phyloP scores from a whole-genome alignment of 2,888 invertebrate genomes.

The Epinotia bilunana region DNA sequence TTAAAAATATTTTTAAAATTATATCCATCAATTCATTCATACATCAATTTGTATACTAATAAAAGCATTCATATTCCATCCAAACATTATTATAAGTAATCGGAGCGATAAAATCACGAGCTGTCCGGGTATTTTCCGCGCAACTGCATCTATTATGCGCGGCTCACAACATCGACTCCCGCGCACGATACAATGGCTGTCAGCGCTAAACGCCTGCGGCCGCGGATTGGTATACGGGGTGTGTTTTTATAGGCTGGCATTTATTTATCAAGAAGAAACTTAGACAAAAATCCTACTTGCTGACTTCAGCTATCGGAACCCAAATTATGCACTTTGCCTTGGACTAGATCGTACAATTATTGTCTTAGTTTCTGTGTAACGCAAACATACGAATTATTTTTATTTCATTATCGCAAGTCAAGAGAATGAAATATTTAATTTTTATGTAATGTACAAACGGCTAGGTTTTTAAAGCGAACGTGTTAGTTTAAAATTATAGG shows the following conservation, averaged over 20 bases:
- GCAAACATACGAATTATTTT: too few relatives aligned
- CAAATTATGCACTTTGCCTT: too few relatives aligned
- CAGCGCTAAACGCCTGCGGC: constrained; percentile 78
- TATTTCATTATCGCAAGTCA: too few relatives aligned
- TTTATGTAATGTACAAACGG: too few relatives aligned
- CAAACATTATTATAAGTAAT: constrained; percentile 58
- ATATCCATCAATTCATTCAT: background rate
- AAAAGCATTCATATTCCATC: constrained; percentile 42
- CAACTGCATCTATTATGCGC: constrained; percentile 78
- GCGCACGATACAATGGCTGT: constrained; percentile 72
- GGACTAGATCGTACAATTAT: too few relatives aligned
- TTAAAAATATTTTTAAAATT: background rate
- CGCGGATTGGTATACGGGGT: constrained; percentile 65
- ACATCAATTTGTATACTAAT: background rate
- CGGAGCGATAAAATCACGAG: constrained; percentile 61
- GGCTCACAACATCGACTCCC: constrained; percentile 69
- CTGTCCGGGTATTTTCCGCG: constrained; percentile 72
- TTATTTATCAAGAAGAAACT: background rate
- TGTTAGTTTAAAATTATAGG: too few relatives aligned
- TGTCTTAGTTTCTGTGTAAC: too few relatives aligned
- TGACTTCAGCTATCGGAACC: too few relatives aligned
- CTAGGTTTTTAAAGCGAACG: too few relatives aligned
- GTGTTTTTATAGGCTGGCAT: constrained; percentile 29
- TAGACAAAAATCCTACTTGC: background rate
- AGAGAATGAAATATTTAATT: too few relatives aligned